Percentiles rank a stretch among this genome's conserved stretches.
These are phyloP conservation scores for Perdita meconis DNA, from an alignment of 2,888 invertebrate genomes.

Conservation along the genomic window DNA sequence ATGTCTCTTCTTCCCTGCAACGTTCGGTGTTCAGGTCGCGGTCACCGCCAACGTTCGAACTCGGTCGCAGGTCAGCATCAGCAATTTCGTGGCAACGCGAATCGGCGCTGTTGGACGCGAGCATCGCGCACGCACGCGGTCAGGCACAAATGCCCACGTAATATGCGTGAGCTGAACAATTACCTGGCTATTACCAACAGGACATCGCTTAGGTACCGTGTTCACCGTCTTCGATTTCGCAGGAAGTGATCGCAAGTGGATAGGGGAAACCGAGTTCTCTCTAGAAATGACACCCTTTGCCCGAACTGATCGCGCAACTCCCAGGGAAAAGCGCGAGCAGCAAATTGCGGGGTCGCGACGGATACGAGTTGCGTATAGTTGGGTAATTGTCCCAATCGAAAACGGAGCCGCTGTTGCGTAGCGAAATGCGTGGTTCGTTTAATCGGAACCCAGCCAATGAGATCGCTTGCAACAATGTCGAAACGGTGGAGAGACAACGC, in stretches of 20 bases:
- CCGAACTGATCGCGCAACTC: slow-evolving; percentile 21
- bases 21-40: too few species aligned
- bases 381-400: background rate
- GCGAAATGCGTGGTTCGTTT: background rate
- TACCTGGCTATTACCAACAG: slow-evolving; percentile 46
- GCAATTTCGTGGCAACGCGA: background rate
- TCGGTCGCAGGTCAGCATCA: background rate
- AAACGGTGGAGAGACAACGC: slow-evolving; percentile 18
- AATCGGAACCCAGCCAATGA: background rate
- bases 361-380: slow-evolving; percentile 20
- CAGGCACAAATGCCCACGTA: slow-evolving; percentile 16
- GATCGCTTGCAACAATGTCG: too few species aligned
- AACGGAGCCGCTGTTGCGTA: background rate
- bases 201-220: too few species aligned
- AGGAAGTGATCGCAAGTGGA: slow-evolving; percentile 10
- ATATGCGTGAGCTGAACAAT: slow-evolving; percentile 51
- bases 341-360: slow-evolving; percentile 14
- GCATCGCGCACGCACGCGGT: slow-evolving; percentile 24
- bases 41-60: background rate
- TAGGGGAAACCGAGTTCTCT: slow-evolving; percentile 11
- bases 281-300: slow-evolving; percentile 32
- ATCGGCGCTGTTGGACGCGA: slow-evolving; percentile 6
- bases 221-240: slow-evolving; percentile 33
- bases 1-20: background rate
- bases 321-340: background rate